Percentiles rank a stretch among this genome's conserved stretches.
Evolutionary conservation across 2,888 invertebrate genomes (phyloP).

Genomic region (Macroteleia sp.): DNA sequence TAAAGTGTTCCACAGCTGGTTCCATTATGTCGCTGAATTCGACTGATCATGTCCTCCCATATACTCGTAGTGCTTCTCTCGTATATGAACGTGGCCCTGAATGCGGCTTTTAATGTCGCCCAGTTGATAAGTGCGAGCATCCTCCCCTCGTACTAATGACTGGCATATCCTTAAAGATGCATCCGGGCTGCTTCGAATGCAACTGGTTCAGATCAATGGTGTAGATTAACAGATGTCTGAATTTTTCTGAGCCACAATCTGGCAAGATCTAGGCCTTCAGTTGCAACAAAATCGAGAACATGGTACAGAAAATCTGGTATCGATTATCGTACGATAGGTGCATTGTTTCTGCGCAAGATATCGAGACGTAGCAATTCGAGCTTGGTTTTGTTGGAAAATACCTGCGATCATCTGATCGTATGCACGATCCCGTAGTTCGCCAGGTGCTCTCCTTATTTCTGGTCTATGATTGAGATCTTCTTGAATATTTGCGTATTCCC

Average conservation of each 20-base stretch:
- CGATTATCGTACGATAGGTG: not conserved
- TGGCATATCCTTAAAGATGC: not conserved
- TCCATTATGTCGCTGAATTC: slow-evolving; percentile 16
- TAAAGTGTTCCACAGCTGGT: slow-evolving; percentile 13
- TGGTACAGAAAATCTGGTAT: not conserved
- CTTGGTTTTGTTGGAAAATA: not conserved
- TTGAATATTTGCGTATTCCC: too few species aligned
- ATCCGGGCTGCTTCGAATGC: slow-evolving; percentile 1
- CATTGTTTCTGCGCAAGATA: not conserved
- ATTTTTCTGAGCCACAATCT: not conserved
- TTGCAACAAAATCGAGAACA: not conserved
- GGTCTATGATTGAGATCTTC: too few species aligned
- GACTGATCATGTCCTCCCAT: slow-evolving; percentile 10
- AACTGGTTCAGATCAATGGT: not conserved
- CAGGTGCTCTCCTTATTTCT: too few species aligned
- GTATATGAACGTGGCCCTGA: not conserved
- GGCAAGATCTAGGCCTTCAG: not conserved
- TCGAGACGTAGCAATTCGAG: not conserved
- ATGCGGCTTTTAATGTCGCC: not conserved
- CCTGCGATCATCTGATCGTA: too few species aligned
- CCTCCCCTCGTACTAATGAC: not conserved
- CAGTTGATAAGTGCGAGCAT: not conserved
- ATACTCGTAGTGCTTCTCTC: not conserved
- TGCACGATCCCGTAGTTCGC: too few species aligned
- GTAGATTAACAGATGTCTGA: not conserved